These are phyloP conservation scores for Ceryle rudis DNA, from an alignment of 2,797 vertebrate genomes.

Conservation along the genomic window DNA sequence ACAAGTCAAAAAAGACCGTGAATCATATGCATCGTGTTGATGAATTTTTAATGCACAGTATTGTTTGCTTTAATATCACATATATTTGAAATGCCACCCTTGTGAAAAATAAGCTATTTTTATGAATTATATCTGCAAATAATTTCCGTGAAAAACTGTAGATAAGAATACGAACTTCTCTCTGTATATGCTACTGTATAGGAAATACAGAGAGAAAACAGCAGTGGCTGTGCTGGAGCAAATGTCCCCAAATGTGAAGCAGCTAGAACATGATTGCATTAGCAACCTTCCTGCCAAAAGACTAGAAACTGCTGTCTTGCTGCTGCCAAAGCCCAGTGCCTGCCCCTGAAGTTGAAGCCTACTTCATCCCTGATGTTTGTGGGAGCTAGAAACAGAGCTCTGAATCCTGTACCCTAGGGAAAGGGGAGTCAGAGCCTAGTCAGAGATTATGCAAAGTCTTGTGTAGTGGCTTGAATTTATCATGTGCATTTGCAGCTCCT, in stretches of 20 bases:
- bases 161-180: background rate
- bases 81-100: background rate
- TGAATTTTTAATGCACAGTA: background rate
- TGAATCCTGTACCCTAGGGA: background rate
- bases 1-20: background rate
- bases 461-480: background rate
- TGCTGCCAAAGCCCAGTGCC: background rate
- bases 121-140: background rate
- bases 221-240: background rate
- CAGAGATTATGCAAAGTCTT: background rate
- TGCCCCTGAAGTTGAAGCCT: background rate
- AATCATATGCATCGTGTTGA: background rate
- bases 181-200: background rate
- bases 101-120: background rate
- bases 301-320: background rate
- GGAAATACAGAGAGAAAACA: background rate
- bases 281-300: conserved; percentile 21
- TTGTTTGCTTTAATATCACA: background rate
- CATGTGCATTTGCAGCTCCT: background rate
- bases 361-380: background rate
- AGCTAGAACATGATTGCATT: background rate
- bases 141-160: background rate
- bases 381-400: background rate
- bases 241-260: conserved; percentile 12
- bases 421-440: background rate